Evolutionary conservation across 2,888 invertebrate species (phyloP).

Genomic region (Mamestra brassicae): DNA sequence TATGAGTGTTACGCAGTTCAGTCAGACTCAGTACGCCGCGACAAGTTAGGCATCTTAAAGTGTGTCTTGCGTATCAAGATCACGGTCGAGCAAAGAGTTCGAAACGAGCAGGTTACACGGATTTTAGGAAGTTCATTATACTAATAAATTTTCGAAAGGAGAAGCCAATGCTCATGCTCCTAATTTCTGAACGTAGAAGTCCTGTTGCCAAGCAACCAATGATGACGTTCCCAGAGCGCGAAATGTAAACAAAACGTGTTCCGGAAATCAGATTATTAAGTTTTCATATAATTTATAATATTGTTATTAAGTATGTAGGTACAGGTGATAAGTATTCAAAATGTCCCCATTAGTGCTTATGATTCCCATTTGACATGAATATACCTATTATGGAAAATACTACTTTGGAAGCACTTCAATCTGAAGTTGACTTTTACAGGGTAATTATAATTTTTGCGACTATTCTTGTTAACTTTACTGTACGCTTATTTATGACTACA

Average conservation of each 20-base stretch:
- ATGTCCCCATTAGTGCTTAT: neutral
- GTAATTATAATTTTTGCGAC: slow-evolving; percentile 71
- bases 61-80: too few relatives aligned
- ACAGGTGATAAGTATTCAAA: slow-evolving; percentile 5
- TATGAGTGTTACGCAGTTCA: too few relatives aligned
- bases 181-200: slow-evolving; percentile 15
- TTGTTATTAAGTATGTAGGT: slow-evolving; percentile 35
- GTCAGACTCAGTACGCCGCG: too few relatives aligned
- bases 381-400: slow-evolving; percentile 72
- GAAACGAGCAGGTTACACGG: too few relatives aligned
- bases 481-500: neutral
- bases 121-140: too few relatives aligned
- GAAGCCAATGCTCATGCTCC: too few relatives aligned
- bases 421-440: slow-evolving; percentile 89
- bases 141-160: slow-evolving; percentile 28
- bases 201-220: slow-evolving; percentile 79
- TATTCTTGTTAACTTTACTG: neutral
- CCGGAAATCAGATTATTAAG: slow-evolving; percentile 49
- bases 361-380: slow-evolving; percentile 1
- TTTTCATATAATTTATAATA: slow-evolving; percentile 58
- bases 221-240: slow-evolving; percentile 75
- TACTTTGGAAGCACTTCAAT: slow-evolving; percentile 81
- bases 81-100: too few relatives aligned
- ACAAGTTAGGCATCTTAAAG: too few relatives aligned
- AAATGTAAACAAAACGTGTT: slow-evolving; percentile 84